These are phyloP conservation scores for Belgica antarctica DNA, from an alignment of 2,888 invertebrate genomes.

Conservation along the genomic window DNA sequence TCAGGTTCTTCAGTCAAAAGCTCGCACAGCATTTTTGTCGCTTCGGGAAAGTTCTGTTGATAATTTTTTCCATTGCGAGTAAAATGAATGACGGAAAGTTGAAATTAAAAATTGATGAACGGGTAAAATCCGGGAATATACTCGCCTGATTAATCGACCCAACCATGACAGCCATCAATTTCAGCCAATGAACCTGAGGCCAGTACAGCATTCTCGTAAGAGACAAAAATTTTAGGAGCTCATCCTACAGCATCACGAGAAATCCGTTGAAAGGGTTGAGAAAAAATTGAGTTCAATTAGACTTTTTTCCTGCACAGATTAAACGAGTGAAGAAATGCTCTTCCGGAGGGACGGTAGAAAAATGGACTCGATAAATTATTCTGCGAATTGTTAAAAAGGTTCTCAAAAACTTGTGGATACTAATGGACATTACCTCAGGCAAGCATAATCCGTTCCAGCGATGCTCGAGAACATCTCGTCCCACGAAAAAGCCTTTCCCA, in stretches of 20 bases:
- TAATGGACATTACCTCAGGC: slow-evolving; percentile 47
- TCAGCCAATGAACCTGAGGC: slow-evolving; percentile 64
- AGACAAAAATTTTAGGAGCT: slow-evolving; percentile 62
- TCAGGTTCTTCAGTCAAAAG: slow-evolving; percentile 79
- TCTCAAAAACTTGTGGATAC: neutral
- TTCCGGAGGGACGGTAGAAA: slow-evolving; percentile 19
- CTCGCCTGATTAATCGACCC: slow-evolving; percentile 65
- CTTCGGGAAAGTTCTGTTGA: slow-evolving; percentile 66
- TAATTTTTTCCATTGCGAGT: neutral
- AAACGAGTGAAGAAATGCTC: neutral
- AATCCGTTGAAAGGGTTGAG: slow-evolving; percentile 5
- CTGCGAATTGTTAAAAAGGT: neutral
- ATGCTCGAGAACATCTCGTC: slow-evolving; percentile 52
- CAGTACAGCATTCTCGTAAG: slow-evolving; percentile 60
- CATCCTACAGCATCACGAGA: slow-evolving; percentile 46
- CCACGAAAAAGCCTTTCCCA: slow-evolving; percentile 49
- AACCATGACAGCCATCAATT: slow-evolving; percentile 72
- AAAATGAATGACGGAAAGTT: neutral
- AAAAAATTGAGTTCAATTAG: slow-evolving; percentile 30
- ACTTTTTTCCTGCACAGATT: slow-evolving; percentile 1
- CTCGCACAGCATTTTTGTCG: slow-evolving; percentile 79
- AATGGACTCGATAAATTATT: slow-evolving; percentile 7
- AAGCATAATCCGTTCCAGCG: slow-evolving; percentile 51
- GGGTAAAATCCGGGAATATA: slow-evolving; percentile 20
- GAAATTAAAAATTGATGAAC: slow-evolving; percentile 3